Conservation (phyloP, 2,113 vertebrate species). For the Martes martes region DNA sequence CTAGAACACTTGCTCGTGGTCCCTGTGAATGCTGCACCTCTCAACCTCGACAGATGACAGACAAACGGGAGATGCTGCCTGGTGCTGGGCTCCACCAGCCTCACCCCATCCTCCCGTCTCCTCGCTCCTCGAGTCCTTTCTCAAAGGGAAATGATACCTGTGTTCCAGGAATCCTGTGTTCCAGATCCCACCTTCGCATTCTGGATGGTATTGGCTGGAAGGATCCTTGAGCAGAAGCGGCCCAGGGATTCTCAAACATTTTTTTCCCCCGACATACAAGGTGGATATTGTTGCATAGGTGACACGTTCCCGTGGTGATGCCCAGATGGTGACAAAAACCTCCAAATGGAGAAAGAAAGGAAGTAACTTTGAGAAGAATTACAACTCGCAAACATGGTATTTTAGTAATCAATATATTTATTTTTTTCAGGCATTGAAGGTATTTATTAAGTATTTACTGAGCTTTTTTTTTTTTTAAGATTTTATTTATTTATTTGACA, state of each 20-base stretch:
- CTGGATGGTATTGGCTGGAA: accelerated
- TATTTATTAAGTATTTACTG: neutral
- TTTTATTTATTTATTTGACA: no score
- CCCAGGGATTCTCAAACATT: neutral
- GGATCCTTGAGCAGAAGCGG: neutral
- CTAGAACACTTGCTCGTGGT: neutral
- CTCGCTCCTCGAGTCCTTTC: neutral
- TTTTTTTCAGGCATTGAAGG: neutral
- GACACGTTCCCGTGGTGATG: accelerated
- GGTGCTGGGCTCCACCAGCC: neutral
- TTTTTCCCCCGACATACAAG: neutral
- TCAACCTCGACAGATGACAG: no score
- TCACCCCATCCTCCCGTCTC: accelerated
- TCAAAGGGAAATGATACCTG: neutral
- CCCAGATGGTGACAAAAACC: neutral
- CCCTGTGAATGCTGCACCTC: no score
- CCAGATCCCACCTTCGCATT: neutral
- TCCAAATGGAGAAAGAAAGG: neutral
- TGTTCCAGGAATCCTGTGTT: neutral
- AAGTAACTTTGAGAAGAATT: neutral
- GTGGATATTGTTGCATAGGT: neutral
- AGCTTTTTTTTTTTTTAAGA: neutral
- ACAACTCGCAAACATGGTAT: neutral
- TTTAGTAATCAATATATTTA: neutral
- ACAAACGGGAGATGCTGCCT: neutral